These are phyloP conservation scores for Antheraea yamamai DNA, from an alignment of 2,888 invertebrate species.

Conservation along the genomic window DNA sequence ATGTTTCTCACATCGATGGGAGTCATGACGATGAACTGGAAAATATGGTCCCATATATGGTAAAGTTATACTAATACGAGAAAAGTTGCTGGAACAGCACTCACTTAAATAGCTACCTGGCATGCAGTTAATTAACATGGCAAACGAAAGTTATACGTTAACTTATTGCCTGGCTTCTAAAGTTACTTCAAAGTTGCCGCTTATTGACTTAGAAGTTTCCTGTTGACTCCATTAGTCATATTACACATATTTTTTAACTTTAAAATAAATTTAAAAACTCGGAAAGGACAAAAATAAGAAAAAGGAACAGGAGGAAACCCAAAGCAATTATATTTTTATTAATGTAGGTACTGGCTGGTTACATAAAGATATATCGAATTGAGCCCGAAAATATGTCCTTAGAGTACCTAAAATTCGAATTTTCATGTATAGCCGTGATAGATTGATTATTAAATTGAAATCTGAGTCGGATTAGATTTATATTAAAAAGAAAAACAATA, in stretches of 20 bases:
- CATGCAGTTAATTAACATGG: constrained; percentile 11
- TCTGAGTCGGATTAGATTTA: background rate
- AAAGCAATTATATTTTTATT: background rate
- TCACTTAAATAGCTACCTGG: constrained; percentile 14
- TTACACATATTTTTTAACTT: background rate
- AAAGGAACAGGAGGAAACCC: background rate
- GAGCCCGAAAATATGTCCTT: too few species aligned
- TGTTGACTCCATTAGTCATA: background rate
- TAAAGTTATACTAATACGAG: constrained; percentile 35
- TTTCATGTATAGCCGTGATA: background rate
- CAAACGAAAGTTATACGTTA: constrained; percentile 1
- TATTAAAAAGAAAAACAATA: background rate
- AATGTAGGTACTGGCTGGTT: background rate
- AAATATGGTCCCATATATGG: constrained; percentile 33
- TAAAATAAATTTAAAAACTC: background rate
- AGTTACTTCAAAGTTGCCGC: background rate
- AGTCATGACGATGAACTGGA: constrained; percentile 29
- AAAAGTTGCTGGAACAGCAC: constrained; percentile 23
- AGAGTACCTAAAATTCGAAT: too few species aligned
- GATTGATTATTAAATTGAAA: background rate
- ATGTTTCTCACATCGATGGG: background rate
- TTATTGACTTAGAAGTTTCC: constrained; percentile 4
- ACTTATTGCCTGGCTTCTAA: constrained; percentile 6
- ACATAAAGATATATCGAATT: too few species aligned
- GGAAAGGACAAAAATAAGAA: background rate